Conservation (phyloP, 2,888 invertebrate genomes). For the Fragum fragum region DNA sequence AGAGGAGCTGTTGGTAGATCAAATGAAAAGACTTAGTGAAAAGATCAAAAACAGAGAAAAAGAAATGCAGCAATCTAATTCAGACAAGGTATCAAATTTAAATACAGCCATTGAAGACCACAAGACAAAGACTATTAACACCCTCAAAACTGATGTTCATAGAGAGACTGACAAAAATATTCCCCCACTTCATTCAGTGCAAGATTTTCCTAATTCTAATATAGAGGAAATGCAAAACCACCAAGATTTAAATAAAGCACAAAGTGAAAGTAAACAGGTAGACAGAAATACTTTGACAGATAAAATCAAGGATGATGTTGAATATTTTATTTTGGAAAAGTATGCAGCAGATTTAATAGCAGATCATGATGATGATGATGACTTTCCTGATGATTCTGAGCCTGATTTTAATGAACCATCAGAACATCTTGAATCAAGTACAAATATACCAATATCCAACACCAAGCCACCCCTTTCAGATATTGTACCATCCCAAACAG, state of each 20-base stretch:
- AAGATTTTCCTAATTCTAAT: constrained; percentile 7
- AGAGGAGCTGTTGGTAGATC: constrained; percentile 50
- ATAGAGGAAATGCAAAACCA: neutral
- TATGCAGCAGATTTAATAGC: neutral
- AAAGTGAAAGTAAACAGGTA: neutral
- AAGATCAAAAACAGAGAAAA: constrained; percentile 40
- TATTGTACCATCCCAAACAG: constrained; percentile 42
- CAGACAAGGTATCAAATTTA: neutral
- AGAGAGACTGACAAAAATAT: constrained; percentile 12
- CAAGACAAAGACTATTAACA: neutral
- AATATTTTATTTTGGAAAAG: constrained; percentile 4
- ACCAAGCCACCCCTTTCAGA: constrained; percentile 40
- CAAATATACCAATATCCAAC: constrained; percentile 30
- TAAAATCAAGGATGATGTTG: constrained; percentile 12
- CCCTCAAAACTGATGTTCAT: neutral
- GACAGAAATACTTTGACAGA: constrained; percentile 25
- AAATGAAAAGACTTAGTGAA: constrained; percentile 60
- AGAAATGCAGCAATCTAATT: constrained; percentile 2
- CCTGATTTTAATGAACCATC: constrained; percentile 1
- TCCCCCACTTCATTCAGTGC: neutral
- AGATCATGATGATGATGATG: constrained; percentile 23
- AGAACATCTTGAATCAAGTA: constrained; percentile 25
- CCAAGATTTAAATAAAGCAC: neutral
- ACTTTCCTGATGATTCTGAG: constrained; percentile 12
- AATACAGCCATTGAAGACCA: neutral